Conservation (phyloP, 2,113 vertebrate genomes). For the Piliocolobus tephrosceles region DNA sequence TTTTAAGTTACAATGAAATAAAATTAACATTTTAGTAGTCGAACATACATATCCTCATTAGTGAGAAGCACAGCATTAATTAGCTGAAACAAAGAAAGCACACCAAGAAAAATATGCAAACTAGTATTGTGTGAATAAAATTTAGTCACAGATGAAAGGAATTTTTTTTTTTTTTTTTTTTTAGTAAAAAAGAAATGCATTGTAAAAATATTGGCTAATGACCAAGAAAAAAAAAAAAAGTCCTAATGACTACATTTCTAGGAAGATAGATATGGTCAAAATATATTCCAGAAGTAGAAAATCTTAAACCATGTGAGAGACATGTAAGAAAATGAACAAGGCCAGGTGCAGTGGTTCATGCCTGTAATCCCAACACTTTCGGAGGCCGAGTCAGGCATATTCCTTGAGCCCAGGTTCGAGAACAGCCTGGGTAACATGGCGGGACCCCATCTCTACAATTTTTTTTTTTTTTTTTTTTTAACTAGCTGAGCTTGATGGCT, state of each 20-base stretch:
- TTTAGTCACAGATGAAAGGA: background rate
- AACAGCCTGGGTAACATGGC: too few species aligned
- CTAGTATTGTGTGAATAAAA: background rate
- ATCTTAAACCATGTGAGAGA: background rate
- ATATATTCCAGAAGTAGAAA: conserved; percentile 7
- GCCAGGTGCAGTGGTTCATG: too few species aligned
- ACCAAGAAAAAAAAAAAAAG: background rate
- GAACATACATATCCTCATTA: background rate
- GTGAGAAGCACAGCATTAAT: background rate
- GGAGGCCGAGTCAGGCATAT: too few species aligned
- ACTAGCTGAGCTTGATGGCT: too few species aligned
- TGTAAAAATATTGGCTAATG: background rate
- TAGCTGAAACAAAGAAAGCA: background rate
- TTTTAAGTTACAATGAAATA: conserved; percentile 15
- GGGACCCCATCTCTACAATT: too few species aligned
- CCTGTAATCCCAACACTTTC: too few species aligned
- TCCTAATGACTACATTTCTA: background rate
- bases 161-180: background rate
- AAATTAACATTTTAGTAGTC: background rate
- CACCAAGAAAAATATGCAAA: background rate
- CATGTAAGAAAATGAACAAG: background rate
- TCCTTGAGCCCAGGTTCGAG: too few species aligned
- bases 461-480: too few species aligned
- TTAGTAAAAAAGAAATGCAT: background rate
- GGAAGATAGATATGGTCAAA: background rate